Evolutionary conservation across 2,888 invertebrate species (phyloP).

Genomic region (Troides aeacus): DNA sequence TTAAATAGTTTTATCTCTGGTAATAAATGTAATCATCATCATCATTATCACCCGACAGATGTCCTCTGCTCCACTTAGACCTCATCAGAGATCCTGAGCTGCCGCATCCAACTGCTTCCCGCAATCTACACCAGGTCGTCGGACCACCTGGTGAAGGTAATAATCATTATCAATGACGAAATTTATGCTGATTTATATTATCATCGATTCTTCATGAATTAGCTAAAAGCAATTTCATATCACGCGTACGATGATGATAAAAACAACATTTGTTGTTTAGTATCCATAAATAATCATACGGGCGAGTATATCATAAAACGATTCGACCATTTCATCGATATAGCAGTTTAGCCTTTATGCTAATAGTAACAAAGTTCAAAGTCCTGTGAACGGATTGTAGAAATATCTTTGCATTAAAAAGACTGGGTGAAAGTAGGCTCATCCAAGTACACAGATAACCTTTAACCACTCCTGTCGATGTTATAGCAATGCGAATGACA

Average conservation of each 20-base stretch:
- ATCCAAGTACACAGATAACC: conserved; percentile 69
- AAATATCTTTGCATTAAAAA: conserved; percentile 36
- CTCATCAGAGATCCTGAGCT: no score
- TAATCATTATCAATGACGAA: no score
- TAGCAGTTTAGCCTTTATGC: neutral
- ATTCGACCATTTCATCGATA: conserved; percentile 13
- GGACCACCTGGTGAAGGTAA: no score
- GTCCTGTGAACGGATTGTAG: conserved; percentile 14
- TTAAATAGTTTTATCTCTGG: no score
- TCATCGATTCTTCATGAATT: neutral
- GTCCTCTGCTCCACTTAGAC: no score
- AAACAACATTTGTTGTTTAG: conserved; percentile 11
- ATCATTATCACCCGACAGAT: no score
- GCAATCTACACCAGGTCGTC: no score
- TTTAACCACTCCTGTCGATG: conserved; percentile 66
- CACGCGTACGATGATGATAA: neutral
- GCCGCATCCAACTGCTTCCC: no score
- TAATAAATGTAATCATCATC: no score
- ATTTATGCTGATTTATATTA: neutral
- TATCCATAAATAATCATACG: conserved; percentile 17
- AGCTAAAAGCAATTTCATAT: conserved; percentile 1
- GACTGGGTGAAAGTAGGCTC: conserved; percentile 69
- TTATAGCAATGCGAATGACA: conserved; percentile 61
- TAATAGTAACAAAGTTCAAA: conserved; percentile 33
- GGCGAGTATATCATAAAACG: conserved; percentile 5